Conservation (phyloP, 1,140 invertebrate genomes). For the Habropoda laboriosa region DNA sequence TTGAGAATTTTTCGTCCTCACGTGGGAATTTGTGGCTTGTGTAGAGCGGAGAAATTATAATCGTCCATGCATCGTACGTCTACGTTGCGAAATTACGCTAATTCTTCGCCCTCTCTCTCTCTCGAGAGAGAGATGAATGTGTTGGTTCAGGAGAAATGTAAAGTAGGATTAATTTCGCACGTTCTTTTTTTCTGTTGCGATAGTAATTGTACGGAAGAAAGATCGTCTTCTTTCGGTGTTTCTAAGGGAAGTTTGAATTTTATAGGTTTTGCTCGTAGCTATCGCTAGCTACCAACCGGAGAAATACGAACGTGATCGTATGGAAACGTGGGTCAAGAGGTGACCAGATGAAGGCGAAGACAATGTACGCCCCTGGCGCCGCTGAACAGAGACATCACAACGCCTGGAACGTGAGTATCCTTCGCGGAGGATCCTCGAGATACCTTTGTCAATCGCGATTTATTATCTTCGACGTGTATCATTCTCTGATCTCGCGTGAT, state of each 20-base stretch:
- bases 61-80: background rate
- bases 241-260: too few relatives aligned
- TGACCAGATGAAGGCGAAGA: constrained; percentile 69
- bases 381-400: constrained; percentile 69
- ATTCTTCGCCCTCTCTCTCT: background rate
- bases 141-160: too few relatives aligned
- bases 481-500: background rate
- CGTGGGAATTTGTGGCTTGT: background rate
- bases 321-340: constrained; percentile 70
- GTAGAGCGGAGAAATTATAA: background rate
- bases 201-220: too few relatives aligned
- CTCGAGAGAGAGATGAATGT: background rate
- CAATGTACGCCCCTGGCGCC: constrained; percentile 64
- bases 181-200: too few relatives aligned
- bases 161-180: too few relatives aligned
- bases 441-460: constrained; percentile 72
- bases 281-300: constrained; percentile 25
- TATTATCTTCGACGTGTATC: constrained; percentile 53
- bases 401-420: constrained; percentile 34
- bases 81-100: background rate
- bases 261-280: constrained; percentile 9
- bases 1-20: constrained; percentile 9
- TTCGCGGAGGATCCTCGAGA: constrained; percentile 50
- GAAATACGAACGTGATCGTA: constrained; percentile 62
- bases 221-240: too few relatives aligned